Base-by-base conservation (phyloP, 2,888 invertebrate species). In the Elegia similella region DNA sequence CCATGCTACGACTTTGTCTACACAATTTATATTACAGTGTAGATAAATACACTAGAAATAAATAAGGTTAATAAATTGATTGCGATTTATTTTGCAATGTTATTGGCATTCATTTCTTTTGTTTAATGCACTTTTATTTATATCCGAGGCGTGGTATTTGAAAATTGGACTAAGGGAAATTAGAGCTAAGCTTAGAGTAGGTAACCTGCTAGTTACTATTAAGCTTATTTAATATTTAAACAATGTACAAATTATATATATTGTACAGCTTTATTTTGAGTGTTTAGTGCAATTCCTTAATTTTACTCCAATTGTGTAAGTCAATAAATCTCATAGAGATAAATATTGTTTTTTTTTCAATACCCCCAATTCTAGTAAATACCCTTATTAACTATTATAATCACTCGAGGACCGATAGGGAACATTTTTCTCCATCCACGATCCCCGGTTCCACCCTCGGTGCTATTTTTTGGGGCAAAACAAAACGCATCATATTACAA, bases 201-300 rank as follows among this genome's bases (percentile, higher is more conserved):
- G 12, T 17, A 46, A 43, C 34, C 34, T 5, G 10, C n/a, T 34
- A 34, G 12, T 34, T 32, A 34, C 2, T 30, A 42, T 42, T 53
- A 53, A 30, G 42, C 17, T 52, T 32, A 62, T 58, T 61, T 59
- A 57, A 59, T 57, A 38, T 60, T 61, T 55, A 55, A 60, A 56
- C 56, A 56, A 58, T 64, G 57, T 62, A 63, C 57, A 58, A 63
- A 63, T 58, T 55, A 57, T 57, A 43, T 46, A 61, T 60, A 59
- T 62, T 69, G 70, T 73, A 72, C 68, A 74, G 73, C 73, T 77
- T 76, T 66, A 64, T 69, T 60, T 68, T 12, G 63, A 69, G 67
- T 65, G 66, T 72, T 67, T 74, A 74, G 70, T 75, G 69, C 65
- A 72, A 75, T 76, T 67, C 59, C 57, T 63, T 62, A 69, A 68